Evolutionary conservation across 2,113 vertebrate species (phyloP).

Genomic region (Gadus chalcogrammus): DNA sequence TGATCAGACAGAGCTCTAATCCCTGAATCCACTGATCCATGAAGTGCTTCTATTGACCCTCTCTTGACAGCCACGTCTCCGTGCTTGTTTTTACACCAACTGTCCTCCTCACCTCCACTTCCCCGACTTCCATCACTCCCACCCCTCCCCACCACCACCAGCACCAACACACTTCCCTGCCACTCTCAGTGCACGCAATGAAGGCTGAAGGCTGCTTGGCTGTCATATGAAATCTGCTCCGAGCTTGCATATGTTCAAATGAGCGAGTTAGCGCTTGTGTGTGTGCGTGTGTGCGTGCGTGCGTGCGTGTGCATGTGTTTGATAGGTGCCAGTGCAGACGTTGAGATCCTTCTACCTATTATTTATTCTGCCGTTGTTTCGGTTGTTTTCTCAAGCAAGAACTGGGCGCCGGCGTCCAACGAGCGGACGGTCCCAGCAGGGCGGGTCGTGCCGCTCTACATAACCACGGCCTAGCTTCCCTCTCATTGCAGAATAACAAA

Average conservation of each 20-base stretch:
- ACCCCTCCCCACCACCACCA: too few species aligned
- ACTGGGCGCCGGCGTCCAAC: conserved; percentile 22
- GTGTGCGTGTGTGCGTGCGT: neutral
- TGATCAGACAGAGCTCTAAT: conserved; percentile 22
- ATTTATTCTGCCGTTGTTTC: conserved; percentile 15
- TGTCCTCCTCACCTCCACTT: conserved; percentile 1
- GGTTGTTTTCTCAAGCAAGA: conserved; percentile 17
- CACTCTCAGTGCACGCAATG: neutral
- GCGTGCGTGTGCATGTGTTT: neutral
- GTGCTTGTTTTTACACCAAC: conserved; percentile 6
- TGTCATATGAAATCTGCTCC: neutral
- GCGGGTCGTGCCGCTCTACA: conserved; percentile 36
- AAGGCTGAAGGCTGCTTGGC: neutral
- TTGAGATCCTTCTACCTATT: conserved; percentile 4
- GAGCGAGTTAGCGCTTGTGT: too few species aligned
- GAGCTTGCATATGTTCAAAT: conserved; percentile 6
- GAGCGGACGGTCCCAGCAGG: conserved; percentile 26
- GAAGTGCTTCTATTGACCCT: conserved; percentile 23
- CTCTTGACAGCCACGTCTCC: conserved; percentile 6
- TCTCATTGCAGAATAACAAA: conserved; percentile 23
- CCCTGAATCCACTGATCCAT: conserved; percentile 8
- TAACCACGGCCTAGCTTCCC: conserved; percentile 21
- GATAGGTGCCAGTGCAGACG: conserved; percentile 5
- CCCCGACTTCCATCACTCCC: too few species aligned
- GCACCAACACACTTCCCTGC: neutral